Percentiles rank a stretch among this genome's conserved stretches.
Evolutionary conservation across 2,113 vertebrate species (phyloP).

Genomic region (Microcebus murinus): DNA sequence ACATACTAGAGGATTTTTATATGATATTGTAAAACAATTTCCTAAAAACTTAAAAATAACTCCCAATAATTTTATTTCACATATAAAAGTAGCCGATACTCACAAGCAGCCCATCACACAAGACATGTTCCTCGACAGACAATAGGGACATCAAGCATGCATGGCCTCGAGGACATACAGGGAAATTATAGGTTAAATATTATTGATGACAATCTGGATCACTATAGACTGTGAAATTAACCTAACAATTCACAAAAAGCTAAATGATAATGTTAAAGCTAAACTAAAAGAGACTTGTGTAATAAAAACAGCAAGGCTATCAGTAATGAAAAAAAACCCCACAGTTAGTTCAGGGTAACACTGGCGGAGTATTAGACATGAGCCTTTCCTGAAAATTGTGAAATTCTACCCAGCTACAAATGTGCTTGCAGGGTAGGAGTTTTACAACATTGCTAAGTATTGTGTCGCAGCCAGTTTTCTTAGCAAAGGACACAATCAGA

Average conservation of each 20-base stretch:
- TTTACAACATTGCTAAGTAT: neutral
- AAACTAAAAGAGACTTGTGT: neutral
- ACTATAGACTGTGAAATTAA: conserved; percentile 27
- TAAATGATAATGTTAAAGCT: neutral
- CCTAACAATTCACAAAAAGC: neutral
- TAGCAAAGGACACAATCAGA: neutral
- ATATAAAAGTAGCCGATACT: neutral
- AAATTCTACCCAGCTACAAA: neutral
- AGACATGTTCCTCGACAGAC: neutral
- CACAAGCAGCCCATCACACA: neutral
- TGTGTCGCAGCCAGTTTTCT: neutral
- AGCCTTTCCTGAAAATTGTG: neutral
- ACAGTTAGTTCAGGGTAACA: neutral
- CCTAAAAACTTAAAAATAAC: conserved; percentile 21
- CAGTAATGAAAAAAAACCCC: neutral
- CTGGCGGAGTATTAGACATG: neutral
- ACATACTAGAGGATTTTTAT: neutral
- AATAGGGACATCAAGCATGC: neutral
- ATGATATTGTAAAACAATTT: neutral
- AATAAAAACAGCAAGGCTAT: neutral
- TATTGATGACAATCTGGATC: neutral
- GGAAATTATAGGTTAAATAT: conserved; percentile 3
- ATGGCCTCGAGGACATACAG: neutral
- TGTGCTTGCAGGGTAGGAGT: neutral
- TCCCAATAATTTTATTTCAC: neutral